Base-by-base conservation (phyloP, 2,113 vertebrate genomes). In the Romanogobio albipinnatus region DNA sequence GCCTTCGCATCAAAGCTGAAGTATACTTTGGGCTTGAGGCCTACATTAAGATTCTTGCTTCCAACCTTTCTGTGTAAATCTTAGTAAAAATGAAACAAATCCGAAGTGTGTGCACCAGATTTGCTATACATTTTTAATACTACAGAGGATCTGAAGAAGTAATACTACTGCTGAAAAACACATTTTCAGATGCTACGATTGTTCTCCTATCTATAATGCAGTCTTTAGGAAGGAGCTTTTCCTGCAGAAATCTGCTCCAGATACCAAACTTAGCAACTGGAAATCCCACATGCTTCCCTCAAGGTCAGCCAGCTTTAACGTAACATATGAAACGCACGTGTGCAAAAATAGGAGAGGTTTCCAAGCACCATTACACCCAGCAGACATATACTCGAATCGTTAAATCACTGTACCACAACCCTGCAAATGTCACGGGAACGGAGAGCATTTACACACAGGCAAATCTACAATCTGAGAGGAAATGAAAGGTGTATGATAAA, bases 261-360 rank as follows among this genome's bases (percentile, higher is more conserved):
- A 66, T 51, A 66, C 61, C 78, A 10, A 51, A 49, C 61, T 51
- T 81, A 51, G 43, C 5, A n/a, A 62, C 58, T 62, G 13, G 22
- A 76, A 36, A 61, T 43, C 78, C 59, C 59, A 64, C 61, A 64
- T 49, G 59, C 77, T 61, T 66, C 17, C 51, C 43, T 80, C n/a
- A 64, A 80, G 59, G 77, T 80, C 77, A 80, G 45, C 45, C 24
- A 49, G 17, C 45, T 81, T 68, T n/a, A 29, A 17, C 17, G 8
- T 51, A 36, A 51, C 5, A 14, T 51, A 9, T 24, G 45, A 81
- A 66, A 62, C 33, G 5, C 49, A 75, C 11, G 0, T 29, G 39
- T 66, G 59, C 47, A 22, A 47, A 74, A 49, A 64, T 24, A 33
- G 10, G 22, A 51, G 47, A n/a, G 17, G 58, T n/a, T 33, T 29